These are phyloP conservation scores for Alca torda DNA, from an alignment of 2,797 vertebrate species.

Conservation along the genomic window DNA sequence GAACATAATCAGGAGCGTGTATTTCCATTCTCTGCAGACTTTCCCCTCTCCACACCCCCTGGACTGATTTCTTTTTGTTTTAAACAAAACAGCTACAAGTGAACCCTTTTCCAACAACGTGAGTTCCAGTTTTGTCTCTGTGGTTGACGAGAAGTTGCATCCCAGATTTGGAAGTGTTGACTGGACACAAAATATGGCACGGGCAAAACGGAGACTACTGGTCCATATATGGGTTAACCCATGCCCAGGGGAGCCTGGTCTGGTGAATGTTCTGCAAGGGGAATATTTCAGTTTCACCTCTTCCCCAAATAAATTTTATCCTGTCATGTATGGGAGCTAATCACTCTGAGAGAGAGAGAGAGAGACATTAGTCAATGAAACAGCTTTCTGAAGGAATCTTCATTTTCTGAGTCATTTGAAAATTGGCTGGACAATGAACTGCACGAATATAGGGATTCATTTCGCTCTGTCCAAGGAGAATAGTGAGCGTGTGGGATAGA, in stretches of 20 bases:
- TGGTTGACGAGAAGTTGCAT: not conserved
- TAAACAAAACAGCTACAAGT: not conserved
- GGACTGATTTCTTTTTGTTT: not conserved
- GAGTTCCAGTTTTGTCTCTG: not conserved
- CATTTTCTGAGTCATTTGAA: not conserved
- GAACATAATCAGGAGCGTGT: not conserved
- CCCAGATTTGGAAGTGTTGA: not conserved
- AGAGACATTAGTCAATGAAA: not conserved
- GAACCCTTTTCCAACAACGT: not conserved
- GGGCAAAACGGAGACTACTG: not conserved
- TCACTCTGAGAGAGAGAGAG: not conserved
- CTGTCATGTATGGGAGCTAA: not conserved
- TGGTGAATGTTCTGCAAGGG: not conserved
- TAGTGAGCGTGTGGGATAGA: not conserved
- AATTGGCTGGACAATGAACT: not conserved
- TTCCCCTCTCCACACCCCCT: accelerated
- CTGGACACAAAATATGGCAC: not conserved
- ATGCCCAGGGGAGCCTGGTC: not conserved
- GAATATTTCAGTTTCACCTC: not conserved
- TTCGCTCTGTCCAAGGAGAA: not conserved
- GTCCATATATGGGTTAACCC: not conserved
- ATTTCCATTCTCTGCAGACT: not conserved
- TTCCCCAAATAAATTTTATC: not conserved
- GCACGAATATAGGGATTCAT: not conserved
- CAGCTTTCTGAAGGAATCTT: not conserved